Evolutionary conservation across 2,888 invertebrate genomes (phyloP).

Genomic region (Phortica magna): DNA sequence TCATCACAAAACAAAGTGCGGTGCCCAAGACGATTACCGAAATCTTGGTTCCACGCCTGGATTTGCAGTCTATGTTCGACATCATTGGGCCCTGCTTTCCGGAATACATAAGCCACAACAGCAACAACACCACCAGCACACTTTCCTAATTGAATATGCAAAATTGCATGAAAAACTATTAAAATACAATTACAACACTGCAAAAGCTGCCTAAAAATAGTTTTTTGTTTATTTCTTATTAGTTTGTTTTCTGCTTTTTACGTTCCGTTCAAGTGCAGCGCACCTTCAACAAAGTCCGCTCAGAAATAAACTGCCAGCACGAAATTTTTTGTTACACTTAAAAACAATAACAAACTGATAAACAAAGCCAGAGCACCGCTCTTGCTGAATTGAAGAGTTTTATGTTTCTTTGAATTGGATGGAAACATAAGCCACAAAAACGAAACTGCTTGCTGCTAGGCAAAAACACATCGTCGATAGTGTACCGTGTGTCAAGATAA

Average conservation of each 20-base stretch:
- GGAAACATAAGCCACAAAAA: no score
- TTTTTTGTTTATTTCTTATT: slow-evolving; percentile 64
- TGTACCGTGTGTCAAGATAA: no score
- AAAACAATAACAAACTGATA: background rate
- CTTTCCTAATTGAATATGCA: background rate
- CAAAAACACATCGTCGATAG: no score
- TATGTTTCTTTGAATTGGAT: no score
- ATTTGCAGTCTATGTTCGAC: slow-evolving; percentile 70
- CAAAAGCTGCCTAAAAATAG: slow-evolving; percentile 62
- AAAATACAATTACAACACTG: background rate
- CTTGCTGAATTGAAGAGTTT: no score
- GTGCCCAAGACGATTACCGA: slow-evolving; percentile 74
- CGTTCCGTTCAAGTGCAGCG: background rate
- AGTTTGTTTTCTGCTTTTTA: background rate
- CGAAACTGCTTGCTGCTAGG: no score
- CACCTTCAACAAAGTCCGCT: background rate
- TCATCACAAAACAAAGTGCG: slow-evolving; percentile 72
- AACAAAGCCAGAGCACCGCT: background rate
- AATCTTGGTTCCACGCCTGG: slow-evolving; percentile 74
- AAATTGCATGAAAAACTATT: background rate
- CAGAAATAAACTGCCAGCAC: background rate
- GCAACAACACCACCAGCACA: background rate
- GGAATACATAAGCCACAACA: background rate
- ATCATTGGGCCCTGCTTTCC: slow-evolving; percentile 44
- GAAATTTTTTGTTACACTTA: background rate